A percentile compares a stretch with the other conserved stretches of the same genome.
Conservation (phyloP, 2,113 vertebrate genomes). For the Atractosteus spatula region DNA sequence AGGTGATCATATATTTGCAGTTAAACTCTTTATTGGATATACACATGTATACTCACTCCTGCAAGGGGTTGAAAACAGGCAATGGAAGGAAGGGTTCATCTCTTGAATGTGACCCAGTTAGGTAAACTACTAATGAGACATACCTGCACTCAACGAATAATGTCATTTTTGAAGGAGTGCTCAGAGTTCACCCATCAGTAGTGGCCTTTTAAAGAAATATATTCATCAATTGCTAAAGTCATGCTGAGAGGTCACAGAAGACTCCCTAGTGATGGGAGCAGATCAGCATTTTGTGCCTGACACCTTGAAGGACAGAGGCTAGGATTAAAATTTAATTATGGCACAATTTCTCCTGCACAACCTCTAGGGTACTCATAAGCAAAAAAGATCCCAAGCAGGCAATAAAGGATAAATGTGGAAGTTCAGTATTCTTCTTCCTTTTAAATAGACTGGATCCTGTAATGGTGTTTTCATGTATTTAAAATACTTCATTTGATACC, state of each 20-base stretch:
- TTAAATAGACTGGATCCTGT: too few relatives aligned
- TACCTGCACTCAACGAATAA: constrained; percentile 22
- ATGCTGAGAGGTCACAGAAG: not conserved
- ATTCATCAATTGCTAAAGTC: not conserved
- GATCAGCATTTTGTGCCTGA: not conserved
- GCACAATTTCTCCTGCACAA: not conserved
- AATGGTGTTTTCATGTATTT: too few relatives aligned
- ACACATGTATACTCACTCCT: not conserved
- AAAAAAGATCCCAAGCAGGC: too few relatives aligned
- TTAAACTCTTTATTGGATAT: too few relatives aligned
- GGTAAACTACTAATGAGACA: constrained; percentile 24
- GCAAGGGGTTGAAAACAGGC: not conserved
- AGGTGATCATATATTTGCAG: too few relatives aligned
- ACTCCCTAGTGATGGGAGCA: not conserved
- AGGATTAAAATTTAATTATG: not conserved
- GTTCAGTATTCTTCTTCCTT: too few relatives aligned
- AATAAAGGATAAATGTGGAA: too few relatives aligned
- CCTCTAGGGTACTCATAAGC: not conserved
- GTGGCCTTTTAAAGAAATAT: constrained; percentile 11
- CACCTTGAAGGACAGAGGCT: not conserved
- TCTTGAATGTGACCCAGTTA: constrained; percentile 22
- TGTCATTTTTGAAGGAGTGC: constrained; percentile 6
- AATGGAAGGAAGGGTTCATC: not conserved
- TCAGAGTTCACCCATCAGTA: constrained; percentile 9
- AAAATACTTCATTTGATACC: too few relatives aligned